Percentiles rank a stretch among this genome's conserved stretches.
Evolutionary conservation across 2,797 vertebrate species (phyloP).

Genomic region (Diplodus puntazzo): DNA sequence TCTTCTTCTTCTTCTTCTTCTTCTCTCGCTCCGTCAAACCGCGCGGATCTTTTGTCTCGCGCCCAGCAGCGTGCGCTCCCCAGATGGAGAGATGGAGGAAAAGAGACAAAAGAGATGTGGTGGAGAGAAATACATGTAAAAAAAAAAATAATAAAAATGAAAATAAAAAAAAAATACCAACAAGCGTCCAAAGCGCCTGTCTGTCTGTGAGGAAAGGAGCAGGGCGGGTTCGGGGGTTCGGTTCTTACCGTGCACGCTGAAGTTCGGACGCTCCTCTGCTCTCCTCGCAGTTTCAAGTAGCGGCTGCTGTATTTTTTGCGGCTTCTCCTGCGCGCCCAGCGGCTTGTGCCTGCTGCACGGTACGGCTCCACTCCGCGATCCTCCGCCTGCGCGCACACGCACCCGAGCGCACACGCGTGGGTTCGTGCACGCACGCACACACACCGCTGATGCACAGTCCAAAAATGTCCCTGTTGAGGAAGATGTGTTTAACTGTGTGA

Average conservation of each 20-base stretch:
- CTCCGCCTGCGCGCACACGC: constrained; percentile 74
- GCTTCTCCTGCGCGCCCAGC: constrained; percentile 83
- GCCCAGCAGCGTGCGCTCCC: constrained; percentile 39
- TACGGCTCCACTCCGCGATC: constrained; percentile 83
- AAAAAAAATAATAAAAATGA: constrained; percentile 2
- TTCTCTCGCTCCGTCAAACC: neutral
- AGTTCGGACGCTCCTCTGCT: constrained; percentile 61
- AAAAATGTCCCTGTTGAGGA: neutral
- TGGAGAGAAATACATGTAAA: neutral
- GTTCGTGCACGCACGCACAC: constrained; percentile 36
- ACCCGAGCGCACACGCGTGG: constrained; percentile 27
- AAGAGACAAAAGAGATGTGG: constrained; percentile 53
- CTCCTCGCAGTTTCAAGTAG: constrained; percentile 59
- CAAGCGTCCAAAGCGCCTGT: neutral
- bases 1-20: neutral
- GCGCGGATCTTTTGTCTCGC: constrained; percentile 37
- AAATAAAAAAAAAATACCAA: neutral
- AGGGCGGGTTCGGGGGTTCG: neutral
- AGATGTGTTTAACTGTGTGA: neutral
- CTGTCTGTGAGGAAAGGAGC: neutral
- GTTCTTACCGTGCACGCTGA: constrained; percentile 75
- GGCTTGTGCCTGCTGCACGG: constrained; percentile 86
- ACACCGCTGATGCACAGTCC: neutral
- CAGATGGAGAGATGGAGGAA: constrained; percentile 25
- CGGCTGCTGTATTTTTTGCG: constrained; percentile 63